phyloP scores from a whole-genome alignment of 2,797 vertebrate species.

The Catharus ustulatus region DNA sequence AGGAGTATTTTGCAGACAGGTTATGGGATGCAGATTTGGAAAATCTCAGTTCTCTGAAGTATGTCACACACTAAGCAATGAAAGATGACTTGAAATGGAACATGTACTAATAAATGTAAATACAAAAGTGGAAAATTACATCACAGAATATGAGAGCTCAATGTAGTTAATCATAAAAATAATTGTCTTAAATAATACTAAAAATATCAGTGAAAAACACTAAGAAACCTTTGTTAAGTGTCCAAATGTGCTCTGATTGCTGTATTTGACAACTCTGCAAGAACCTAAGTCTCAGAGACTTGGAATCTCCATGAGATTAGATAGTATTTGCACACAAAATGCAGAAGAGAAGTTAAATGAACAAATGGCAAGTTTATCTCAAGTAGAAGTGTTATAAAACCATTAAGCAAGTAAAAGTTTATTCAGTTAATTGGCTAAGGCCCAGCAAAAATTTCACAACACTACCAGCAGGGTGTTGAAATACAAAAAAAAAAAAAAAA shows the following conservation, averaged over 20 bases:
- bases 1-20: background rate
- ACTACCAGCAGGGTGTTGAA: conserved; percentile 35
- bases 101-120: background rate
- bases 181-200: background rate
- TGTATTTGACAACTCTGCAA: background rate
- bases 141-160: background rate
- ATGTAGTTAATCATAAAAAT: background rate
- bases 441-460: conserved; percentile 60
- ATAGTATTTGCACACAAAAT: background rate
- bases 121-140: background rate
- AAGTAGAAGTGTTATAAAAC: conserved; percentile 33
- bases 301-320: background rate
- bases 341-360: background rate
- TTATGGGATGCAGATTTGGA: background rate
- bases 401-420: conserved; percentile 37
- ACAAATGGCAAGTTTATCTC: conserved; percentile 12
- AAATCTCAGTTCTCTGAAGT: background rate
- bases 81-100: background rate
- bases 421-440: conserved; percentile 41
- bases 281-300: background rate
- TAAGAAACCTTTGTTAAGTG: background rate
- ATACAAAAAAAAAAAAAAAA: background rate
- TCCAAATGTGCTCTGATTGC: background rate
- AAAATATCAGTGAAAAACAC: background rate
- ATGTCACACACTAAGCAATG: background rate